Percentiles rank a stretch among this genome's conserved stretches.
These are phyloP conservation scores for Lacerta agilis DNA, from an alignment of 2,797 vertebrate species.

Conservation along the genomic window DNA sequence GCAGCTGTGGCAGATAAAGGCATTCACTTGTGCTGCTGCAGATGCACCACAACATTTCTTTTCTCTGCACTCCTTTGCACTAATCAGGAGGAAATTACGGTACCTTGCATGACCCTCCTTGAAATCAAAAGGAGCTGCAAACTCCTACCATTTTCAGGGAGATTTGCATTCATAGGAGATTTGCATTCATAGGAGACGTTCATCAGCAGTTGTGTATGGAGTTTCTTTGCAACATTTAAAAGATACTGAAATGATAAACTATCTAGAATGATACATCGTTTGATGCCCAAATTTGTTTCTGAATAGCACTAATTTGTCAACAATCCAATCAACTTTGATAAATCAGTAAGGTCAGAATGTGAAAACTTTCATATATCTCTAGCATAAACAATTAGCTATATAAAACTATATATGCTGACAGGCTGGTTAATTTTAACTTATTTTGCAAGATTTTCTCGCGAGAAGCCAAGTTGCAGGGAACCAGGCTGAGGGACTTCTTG, in stretches of 20 bases:
- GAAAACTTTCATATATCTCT: too few relatives aligned
- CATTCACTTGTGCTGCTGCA: too few relatives aligned
- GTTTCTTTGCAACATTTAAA: not conserved
- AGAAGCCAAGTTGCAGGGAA: too few relatives aligned
- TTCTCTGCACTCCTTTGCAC: too few relatives aligned
- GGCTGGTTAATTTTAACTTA: too few relatives aligned
- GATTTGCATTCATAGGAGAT: not conserved
- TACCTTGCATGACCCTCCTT: not conserved
- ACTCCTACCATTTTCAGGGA: not conserved
- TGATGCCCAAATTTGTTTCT: not conserved
- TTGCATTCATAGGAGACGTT: not conserved
- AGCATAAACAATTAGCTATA: too few relatives aligned
- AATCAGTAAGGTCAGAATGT: not conserved
- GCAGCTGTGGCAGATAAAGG: too few relatives aligned
- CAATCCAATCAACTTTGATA: not conserved
- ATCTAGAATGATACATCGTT: not conserved
- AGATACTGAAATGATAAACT: not conserved
- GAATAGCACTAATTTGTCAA: not conserved
- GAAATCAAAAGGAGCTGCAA: not conserved
- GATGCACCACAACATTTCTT: not conserved
- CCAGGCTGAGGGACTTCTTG: too few relatives aligned
- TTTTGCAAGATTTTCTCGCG: too few relatives aligned
- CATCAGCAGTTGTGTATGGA: not conserved
- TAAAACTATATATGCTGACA: too few relatives aligned
- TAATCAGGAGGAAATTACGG: not conserved